Evolutionary conservation across 2,888 invertebrate genomes (phyloP).

Genomic region (Ellobium chinense): DNA sequence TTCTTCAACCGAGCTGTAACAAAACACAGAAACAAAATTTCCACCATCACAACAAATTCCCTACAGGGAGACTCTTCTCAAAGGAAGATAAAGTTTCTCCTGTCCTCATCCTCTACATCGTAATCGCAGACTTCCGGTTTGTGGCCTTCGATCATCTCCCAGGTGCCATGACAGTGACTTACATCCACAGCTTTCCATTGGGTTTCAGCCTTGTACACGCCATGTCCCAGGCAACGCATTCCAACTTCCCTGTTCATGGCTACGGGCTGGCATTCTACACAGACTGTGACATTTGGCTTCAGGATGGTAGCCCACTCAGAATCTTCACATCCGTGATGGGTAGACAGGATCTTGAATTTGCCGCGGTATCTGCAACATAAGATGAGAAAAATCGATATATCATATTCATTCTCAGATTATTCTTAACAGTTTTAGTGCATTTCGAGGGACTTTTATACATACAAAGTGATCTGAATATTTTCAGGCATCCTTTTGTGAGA

Average conservation of each 20-base stretch:
- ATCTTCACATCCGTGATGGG: constrained; percentile 60
- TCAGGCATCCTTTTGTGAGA: no score
- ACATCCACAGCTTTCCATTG: constrained; percentile 84
- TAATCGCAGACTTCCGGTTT: constrained; percentile 76
- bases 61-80: constrained; percentile 48
- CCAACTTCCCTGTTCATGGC: constrained; percentile 87
- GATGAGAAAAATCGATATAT: no score
- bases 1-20: background rate
- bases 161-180: constrained; percentile 93
- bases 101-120: constrained; percentile 57
- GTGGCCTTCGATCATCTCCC: constrained; percentile 83
- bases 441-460: no score
- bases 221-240: constrained; percentile 90
- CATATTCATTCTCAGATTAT: no score
- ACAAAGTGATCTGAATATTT: no score
- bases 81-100: constrained; percentile 77
- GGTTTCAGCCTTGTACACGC: constrained; percentile 82
- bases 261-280: constrained; percentile 90
- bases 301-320: constrained; percentile 82
- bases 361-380: constrained; percentile 89
- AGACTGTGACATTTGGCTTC: constrained; percentile 84
- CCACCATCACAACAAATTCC: background rate
- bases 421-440: no score
- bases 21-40: no score
- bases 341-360: constrained; percentile 86